Percentiles rank a stretch among this genome's conserved stretches.
Conservation (phyloP, 1,140 invertebrate genomes). For the Tetragonula clypearis region DNA sequence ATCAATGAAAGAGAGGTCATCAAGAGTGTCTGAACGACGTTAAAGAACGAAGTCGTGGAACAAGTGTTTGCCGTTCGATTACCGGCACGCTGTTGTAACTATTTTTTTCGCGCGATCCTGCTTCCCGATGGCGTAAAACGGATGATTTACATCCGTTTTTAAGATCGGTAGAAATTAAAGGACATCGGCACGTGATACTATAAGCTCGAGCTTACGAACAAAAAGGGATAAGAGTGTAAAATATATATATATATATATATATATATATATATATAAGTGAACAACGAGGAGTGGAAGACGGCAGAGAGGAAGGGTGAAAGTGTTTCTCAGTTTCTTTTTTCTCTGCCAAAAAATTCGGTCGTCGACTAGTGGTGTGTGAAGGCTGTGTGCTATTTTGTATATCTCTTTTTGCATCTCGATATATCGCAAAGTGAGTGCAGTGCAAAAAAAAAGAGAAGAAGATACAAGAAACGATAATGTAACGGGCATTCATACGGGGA, state of each 20-base stretch:
- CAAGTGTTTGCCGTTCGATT: neutral
- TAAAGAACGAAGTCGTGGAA: no score
- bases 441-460: slow-evolving; percentile 7
- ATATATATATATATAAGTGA: no score
- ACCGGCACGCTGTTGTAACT: slow-evolving; percentile 5
- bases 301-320: slow-evolving; percentile 31
- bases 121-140: neutral
- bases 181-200: neutral
- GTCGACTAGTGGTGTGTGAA: slow-evolving; percentile 6
- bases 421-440: slow-evolving; percentile 23
- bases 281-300: slow-evolving; percentile 20
- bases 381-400: slow-evolving; percentile 15
- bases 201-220: neutral
- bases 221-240: slow-evolving; percentile 17
- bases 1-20: slow-evolving; percentile 26
- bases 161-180: neutral
- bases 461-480: slow-evolving; percentile 53
- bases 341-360: neutral
- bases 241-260: no score
- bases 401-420: neutral
- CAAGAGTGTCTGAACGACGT: no score
- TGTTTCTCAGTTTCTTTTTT: neutral
- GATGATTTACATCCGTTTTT: neutral
- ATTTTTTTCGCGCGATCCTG: neutral
- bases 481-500: slow-evolving; percentile 23